Conservation (phyloP, 2,888 invertebrate species). For the Lucinisca nassula region DNA sequence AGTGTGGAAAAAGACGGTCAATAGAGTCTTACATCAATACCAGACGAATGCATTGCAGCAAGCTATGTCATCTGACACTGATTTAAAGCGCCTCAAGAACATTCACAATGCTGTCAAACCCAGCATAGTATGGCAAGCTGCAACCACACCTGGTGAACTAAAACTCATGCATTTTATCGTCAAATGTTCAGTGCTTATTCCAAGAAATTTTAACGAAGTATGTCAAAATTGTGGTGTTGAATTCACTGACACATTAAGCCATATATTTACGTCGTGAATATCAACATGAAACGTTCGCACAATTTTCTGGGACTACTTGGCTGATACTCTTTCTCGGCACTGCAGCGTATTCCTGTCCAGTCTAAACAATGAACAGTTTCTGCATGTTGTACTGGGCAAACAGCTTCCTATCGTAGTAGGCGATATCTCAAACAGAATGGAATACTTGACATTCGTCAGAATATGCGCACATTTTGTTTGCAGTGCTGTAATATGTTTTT, state of each 20-base stretch:
- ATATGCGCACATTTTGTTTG: too few species aligned
- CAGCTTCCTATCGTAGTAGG: too few species aligned
- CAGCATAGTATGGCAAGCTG: neutral
- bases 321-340: neutral
- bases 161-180: neutral
- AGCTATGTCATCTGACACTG: neutral
- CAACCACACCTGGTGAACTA: too few species aligned
- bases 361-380: neutral
- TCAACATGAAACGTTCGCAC: neutral
- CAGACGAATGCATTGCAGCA: neutral
- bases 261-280: too few species aligned
- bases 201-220: neutral
- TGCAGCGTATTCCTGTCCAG: neutral
- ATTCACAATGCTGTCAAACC: neutral
- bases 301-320: neutral
- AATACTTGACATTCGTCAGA: too few species aligned
- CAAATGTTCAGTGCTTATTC: neutral
- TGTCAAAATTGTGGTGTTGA: neutral
- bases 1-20: neutral
- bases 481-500: too few species aligned
- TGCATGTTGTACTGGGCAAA: too few species aligned
- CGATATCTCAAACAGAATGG: too few species aligned
- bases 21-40: neutral
- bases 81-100: neutral
- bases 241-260: neutral